A percentile compares a stretch with the other conserved stretches of the same genome.
These are phyloP conservation scores for Ispidina picta DNA, from an alignment of 2,797 vertebrate species.

Conservation along the genomic window DNA sequence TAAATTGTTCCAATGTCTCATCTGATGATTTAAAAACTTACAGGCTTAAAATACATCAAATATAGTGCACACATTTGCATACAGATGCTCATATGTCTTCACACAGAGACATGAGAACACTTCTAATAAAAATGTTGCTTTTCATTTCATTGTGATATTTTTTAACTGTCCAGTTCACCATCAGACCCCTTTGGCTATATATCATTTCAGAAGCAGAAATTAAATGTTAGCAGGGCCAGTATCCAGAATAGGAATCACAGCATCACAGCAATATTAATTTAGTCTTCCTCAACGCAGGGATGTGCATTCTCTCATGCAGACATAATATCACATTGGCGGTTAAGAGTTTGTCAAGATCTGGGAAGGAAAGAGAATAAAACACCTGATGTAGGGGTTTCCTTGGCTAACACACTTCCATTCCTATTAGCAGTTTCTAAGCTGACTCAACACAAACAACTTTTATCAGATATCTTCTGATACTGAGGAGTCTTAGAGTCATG, in stretches of 20 bases:
- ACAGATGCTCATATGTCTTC: not conserved
- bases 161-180: not conserved
- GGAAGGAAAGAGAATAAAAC: not conserved
- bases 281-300: not conserved
- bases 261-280: not conserved
- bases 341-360: not conserved
- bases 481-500: not conserved
- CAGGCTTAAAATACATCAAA: not conserved
- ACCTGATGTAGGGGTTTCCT: not conserved
- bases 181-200: not conserved
- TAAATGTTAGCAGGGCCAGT: not conserved
- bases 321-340: not conserved
- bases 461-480: not conserved
- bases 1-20: not conserved
- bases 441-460: not conserved
- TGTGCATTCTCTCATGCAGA: not conserved
- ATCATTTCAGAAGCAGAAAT: not conserved
- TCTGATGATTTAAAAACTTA: slow-evolving; percentile 26
- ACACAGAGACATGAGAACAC: not conserved
- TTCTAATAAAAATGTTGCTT: not conserved
- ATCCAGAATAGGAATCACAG: not conserved
- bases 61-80: not conserved
- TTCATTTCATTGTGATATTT: not conserved
- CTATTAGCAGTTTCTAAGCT: not conserved
- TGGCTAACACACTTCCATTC: not conserved